phyloP scores from a whole-genome alignment of 2,113 vertebrate species.

The Gopherus evgoodei region DNA sequence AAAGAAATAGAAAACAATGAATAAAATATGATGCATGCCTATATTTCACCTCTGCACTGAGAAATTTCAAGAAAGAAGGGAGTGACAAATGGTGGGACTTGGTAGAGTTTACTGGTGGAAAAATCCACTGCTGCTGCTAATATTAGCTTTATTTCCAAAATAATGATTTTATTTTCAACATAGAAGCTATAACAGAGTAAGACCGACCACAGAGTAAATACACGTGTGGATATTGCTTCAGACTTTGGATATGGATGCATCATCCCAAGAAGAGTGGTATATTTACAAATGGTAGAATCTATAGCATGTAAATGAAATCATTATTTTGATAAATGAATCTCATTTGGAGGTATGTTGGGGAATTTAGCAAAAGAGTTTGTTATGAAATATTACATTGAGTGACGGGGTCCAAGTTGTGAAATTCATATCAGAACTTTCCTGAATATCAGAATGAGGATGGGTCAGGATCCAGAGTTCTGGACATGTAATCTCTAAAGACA shows the following conservation, averaged over 20 bases:
- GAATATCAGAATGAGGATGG: not conserved
- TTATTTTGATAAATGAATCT: not conserved
- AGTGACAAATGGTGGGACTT: not conserved
- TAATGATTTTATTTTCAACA: not conserved
- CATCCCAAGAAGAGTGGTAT: not conserved
- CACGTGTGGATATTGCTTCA: not conserved
- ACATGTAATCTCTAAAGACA: not conserved
- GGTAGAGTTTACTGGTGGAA: not conserved
- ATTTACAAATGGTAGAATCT: not conserved
- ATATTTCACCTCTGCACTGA: not conserved
- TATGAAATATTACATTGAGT: not conserved
- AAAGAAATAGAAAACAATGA: slow-evolving; percentile 4
- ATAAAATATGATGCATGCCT: not conserved
- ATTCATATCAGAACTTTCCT: not conserved
- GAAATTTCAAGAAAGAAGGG: not conserved
- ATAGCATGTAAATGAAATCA: not conserved
- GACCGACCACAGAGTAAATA: not conserved
- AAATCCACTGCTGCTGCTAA: not conserved
- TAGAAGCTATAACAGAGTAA: not conserved
- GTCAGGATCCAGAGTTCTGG: not conserved
- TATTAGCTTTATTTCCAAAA: not conserved
- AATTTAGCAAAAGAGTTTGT: not conserved
- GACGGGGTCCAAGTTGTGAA: not conserved
- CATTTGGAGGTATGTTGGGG: not conserved
- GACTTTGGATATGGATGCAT: not conserved